Percentiles rank a stretch among this genome's conserved stretches.
phyloP scores from a whole-genome alignment of 2,113 vertebrate species.

The Grantiella picta region DNA sequence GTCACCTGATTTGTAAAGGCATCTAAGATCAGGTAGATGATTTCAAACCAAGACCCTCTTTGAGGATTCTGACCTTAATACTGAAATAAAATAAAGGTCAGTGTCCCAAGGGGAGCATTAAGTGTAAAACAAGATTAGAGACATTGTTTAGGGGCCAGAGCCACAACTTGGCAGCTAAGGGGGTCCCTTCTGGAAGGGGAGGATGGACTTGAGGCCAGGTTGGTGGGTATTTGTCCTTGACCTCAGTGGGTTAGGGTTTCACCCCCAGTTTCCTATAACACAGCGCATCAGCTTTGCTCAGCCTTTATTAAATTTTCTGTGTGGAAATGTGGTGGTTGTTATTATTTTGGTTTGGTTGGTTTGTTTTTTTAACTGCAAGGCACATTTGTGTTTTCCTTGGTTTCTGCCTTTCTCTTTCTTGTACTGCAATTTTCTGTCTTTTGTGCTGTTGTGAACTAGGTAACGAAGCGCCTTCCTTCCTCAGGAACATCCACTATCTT shows the following conservation, averaged over 20 bases:
- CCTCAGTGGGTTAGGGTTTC: neutral
- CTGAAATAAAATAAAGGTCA: neutral
- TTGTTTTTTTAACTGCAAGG: slow-evolving; percentile 50
- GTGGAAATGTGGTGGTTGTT: slow-evolving; percentile 17
- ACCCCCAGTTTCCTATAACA: neutral
- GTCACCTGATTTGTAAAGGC: neutral
- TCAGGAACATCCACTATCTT: slow-evolving; percentile 99
- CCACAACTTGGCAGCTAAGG: neutral
- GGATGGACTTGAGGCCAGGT: neutral
- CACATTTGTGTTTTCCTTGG: slow-evolving; percentile 60
- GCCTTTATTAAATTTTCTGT: slow-evolving; percentile 52
- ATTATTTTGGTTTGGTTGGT: neutral
- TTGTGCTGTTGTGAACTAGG: slow-evolving; percentile 84
- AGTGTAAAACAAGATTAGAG: neutral
- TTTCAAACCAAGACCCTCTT: neutral
- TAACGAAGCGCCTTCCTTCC: slow-evolving; percentile 95
- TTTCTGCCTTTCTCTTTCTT: slow-evolving; percentile 68
- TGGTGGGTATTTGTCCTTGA: neutral
- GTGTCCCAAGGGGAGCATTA: neutral
- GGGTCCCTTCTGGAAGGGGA: neutral
- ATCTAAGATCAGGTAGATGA: neutral
- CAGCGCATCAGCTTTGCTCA: neutral
- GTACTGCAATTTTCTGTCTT: slow-evolving; percentile 76
- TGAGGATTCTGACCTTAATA: neutral
- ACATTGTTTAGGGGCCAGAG: neutral